Evolutionary conservation across 2,888 invertebrate genomes (phyloP), one percentile per base, ranked within the genome.

Genomic region (Lepidonotus clava): DNA sequence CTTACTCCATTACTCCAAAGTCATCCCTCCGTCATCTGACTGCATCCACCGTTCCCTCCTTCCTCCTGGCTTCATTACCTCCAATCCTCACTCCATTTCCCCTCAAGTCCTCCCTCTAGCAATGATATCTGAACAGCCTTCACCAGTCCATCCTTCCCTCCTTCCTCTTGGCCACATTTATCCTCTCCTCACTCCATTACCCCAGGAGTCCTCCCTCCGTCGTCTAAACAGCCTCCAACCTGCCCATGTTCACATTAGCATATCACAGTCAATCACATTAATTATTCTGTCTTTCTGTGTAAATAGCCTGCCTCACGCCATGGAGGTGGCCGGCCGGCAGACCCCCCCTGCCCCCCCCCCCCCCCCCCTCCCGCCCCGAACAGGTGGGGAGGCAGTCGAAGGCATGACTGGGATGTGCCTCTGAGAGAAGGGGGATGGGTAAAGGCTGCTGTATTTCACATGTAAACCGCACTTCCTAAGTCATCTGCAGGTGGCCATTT

Each of bases 211-310:
- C 46, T 46, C 46, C 46, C 46, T 18, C 46, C 46, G 8, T 46
- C 46, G 8, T 46, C 46, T 46, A 8, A 8, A 11, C 46, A n/a
- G n/a, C 18, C 46, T 18, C 18, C 46, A 46, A 8, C 46, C 8
- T 46, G 46, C 46, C 46, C 46, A 32, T 61, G 61, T 61, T 61
- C 21, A 14, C 61, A 61, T 61, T 61, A 61, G 61, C 61, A 61
- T 61, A 61, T 61, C 61, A 61, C 61, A 61, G 61, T 61, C 61
- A 61, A 61, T 61, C 61, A 61, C 61, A 61, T 61, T 61, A 61
- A 61, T 61, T 61, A 61, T 61, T 61, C 61, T 32, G 61, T 11
- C 21, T n/a, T 24, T 24, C 61, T 18, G n/a, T 61, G 61, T 32
- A 61, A 61, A 61, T 61, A 61, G 28, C 11, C 61, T 24, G 28